Conservation (phyloP, 2,113 vertebrate genomes). For the Neotoma lepida region DNA sequence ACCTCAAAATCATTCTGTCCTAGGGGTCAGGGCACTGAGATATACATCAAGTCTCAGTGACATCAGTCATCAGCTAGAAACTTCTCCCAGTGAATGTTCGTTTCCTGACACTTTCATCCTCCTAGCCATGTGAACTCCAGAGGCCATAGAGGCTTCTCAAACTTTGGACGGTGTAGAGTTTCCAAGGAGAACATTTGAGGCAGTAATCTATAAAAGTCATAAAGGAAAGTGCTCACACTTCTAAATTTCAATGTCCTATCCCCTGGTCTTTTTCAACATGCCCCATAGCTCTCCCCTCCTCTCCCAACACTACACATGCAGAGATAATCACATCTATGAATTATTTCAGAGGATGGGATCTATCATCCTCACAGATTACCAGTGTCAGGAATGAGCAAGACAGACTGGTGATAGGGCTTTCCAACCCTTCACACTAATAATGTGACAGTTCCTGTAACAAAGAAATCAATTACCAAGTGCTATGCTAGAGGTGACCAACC, state of each 20-base stretch:
- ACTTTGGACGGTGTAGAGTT: neutral
- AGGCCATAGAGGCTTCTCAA: neutral
- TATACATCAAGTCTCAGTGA: neutral
- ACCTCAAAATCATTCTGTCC: neutral
- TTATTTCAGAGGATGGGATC: neutral
- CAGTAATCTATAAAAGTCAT: neutral
- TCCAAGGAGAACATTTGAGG: neutral
- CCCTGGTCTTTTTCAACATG: neutral
- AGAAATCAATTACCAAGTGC: neutral
- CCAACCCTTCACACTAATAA: neutral
- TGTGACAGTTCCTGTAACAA: neutral
- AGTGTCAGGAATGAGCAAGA: neutral
- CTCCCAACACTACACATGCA: neutral
- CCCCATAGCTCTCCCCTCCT: neutral
- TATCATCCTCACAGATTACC: neutral
- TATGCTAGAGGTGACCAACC: neutral
- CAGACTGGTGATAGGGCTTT: neutral
- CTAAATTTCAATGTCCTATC: slow-evolving; percentile 8
- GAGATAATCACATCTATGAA: neutral
- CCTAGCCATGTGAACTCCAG: accelerated
- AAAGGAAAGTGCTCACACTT: neutral
- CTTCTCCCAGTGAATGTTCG: neutral
- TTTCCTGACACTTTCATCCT: neutral
- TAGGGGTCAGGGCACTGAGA: neutral
- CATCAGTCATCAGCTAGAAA: neutral